phyloP scores from a whole-genome alignment of 2,888 invertebrate species.

The Heteromyza rotundicornis region DNA sequence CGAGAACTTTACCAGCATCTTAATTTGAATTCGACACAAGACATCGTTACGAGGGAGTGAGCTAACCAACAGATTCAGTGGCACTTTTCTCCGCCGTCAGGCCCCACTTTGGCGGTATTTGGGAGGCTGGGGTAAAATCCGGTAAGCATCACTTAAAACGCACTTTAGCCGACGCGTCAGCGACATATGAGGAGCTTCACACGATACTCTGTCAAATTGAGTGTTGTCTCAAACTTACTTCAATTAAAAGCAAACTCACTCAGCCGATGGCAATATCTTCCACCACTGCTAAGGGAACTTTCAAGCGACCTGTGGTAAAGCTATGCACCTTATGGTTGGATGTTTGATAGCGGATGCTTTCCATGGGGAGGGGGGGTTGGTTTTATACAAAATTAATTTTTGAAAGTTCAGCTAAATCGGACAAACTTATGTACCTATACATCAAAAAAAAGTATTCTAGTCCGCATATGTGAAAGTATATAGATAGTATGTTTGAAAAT shows the following conservation, averaged over 20 bases:
- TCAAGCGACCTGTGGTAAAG: constrained; percentile 21
- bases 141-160: constrained; percentile 46
- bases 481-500: too few relatives aligned
- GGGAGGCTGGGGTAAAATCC: constrained; percentile 51
- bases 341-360: constrained; percentile 21
- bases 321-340: constrained; percentile 18
- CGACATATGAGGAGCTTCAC: constrained; percentile 46
- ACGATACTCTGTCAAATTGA: constrained; percentile 48
- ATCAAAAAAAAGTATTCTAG: too few relatives aligned
- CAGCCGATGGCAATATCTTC: constrained; percentile 26
- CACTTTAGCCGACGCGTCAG: constrained; percentile 34
- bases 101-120: constrained; percentile 53
- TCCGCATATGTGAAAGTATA: too few relatives aligned
- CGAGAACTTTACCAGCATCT: not conserved
- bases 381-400: too few relatives aligned
- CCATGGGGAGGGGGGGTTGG: too few relatives aligned
- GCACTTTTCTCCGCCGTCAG: constrained; percentile 49
- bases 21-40: not conserved
- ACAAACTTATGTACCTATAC: too few relatives aligned
- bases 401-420: too few relatives aligned
- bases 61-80: constrained; percentile 34
- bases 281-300: constrained; percentile 21
- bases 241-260: constrained; percentile 15
- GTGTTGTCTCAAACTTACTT: constrained; percentile 46
- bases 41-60: constrained; percentile 15